A percentile compares a stretch with the other conserved stretches of the same genome.
phyloP scores from a whole-genome alignment of 30 jellyfish, hydroid and myxozoan species.

The Morbakka virulenta region DNA sequence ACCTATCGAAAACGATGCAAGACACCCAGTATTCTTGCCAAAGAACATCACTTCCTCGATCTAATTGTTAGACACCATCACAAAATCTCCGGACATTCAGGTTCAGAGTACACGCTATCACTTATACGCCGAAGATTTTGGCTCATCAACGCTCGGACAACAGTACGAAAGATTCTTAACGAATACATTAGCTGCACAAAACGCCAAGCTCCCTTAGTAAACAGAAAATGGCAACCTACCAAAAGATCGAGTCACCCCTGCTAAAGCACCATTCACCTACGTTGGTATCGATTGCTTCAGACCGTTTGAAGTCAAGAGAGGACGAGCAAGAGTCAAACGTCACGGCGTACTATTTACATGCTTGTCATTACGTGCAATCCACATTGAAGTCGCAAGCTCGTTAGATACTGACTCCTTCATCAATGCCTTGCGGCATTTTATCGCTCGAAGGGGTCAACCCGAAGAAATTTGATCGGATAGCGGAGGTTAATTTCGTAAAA shows the following conservation, averaged over 20 bases:
- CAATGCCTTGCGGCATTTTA: constrained; percentile 36
- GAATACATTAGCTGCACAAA: constrained; percentile 33
- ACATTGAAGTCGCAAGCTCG: constrained; percentile 32
- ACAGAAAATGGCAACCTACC: constrained; percentile 31
- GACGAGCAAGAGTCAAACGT: constrained; percentile 33
- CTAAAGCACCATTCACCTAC: constrained; percentile 45
- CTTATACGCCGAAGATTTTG: constrained; percentile 35
- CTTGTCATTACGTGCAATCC: constrained; percentile 46
- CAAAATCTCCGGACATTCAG: no score
- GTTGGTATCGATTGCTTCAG: constrained; percentile 65
- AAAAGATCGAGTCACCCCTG: constrained; percentile 47
- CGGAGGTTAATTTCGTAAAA: constrained; percentile 6
- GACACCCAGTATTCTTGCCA: constrained; percentile 54
- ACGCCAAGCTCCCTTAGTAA: neutral
- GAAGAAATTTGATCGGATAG: constrained; percentile 9
- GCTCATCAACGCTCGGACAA: constrained; percentile 27
- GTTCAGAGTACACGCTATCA: constrained; percentile 31
- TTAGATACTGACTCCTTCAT: constrained; percentile 55
- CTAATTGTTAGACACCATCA: constrained; percentile 27
- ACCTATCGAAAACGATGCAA: constrained; percentile 6
- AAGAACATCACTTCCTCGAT: constrained; percentile 27
- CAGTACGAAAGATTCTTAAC: constrained; percentile 9
- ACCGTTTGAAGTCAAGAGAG: constrained; percentile 51
- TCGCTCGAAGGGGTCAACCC: constrained; percentile 50
- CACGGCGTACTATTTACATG: constrained; percentile 59